Evolutionary conservation across 2,113 vertebrate species (phyloP), one percentile per base, ranked within the genome.

Genomic region (Aleadryas rufinucha): DNA sequence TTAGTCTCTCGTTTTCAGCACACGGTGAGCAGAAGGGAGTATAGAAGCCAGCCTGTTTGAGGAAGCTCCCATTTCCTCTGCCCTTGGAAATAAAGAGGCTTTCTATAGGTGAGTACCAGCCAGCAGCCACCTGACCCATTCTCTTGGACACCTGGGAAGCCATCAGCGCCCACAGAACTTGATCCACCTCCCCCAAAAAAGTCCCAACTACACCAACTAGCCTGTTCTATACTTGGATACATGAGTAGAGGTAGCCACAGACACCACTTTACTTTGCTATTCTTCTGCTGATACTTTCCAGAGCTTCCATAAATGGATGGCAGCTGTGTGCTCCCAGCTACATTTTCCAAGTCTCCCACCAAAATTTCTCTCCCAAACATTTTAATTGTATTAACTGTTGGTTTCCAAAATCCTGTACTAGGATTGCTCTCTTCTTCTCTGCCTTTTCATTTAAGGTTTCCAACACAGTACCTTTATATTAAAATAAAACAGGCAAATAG

Each of bases 271-370:
- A 37, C 5, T 66, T 66, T 26, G 1, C 54, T 72, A 2, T n/a
- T 63, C 45, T 63, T 49, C 18, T 35, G 20, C 37, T 72, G 18
- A 33, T 22, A 17, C 18, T 63, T 57, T 33, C 52, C 60, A 53
- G 59, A 87, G 2, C 11, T 80, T 45, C 59, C 37, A 42, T 2
- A 47, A 35, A 35, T 0, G 1, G 42, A 61, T 4, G 3, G 7
- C 4, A 39, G 16, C 4, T 53, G 15, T 16, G 27, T 42, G 17
- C 26, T 50, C 24, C 50, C 28, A 57, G 4, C 3, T 49, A 39
- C 15, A 14, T 79, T 77, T 90, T 78, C 41, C 31, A 70, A 21
- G 14, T 8, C 27, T 92, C 16, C 23, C 42, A 61, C 13, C 30
- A 72, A 78, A 81, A 28, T 31, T 82, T 77, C 15, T 49, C 24